Evolutionary conservation across 2,888 invertebrate genomes (phyloP).

Genomic region (Glomeris marginata): DNA sequence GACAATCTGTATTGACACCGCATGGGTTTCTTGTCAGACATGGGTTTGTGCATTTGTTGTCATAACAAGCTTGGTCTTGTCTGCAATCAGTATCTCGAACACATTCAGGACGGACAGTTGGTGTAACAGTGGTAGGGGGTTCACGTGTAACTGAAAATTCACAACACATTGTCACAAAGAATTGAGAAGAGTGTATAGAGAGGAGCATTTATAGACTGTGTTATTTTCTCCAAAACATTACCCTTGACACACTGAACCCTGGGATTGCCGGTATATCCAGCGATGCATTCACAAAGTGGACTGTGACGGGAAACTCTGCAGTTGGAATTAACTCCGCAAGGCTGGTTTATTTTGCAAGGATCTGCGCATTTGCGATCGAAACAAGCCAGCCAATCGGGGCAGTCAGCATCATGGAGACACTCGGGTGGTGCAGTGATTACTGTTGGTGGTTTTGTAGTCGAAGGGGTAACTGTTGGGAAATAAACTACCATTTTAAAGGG

Average conservation of each 20-base stretch:
- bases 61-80: slow-evolving; percentile 7
- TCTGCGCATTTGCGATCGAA: slow-evolving; percentile 28
- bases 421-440: slow-evolving; percentile 3
- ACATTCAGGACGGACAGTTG: slow-evolving; percentile 7
- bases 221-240: neutral
- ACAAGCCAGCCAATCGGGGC: slow-evolving; percentile 57
- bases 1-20: slow-evolving; percentile 32
- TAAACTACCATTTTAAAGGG: too few species aligned
- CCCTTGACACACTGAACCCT: slow-evolving; percentile 24
- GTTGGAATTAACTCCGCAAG: slow-evolving; percentile 21
- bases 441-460: too few species aligned
- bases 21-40: slow-evolving; percentile 36
- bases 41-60: slow-evolving; percentile 35
- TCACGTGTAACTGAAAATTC: neutral
- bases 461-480: too few species aligned
- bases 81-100: slow-evolving; percentile 8
- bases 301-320: slow-evolving; percentile 58
- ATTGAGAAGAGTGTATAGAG: too few species aligned
- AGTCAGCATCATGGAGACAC: slow-evolving; percentile 48
- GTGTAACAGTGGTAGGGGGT: neutral
- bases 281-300: slow-evolving; percentile 62
- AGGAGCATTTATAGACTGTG: too few species aligned
- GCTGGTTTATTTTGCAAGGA: slow-evolving; percentile 11
- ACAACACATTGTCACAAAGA: neutral
- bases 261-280: slow-evolving; percentile 66